Conservation (phyloP, 2,113 vertebrate species). For the Odocoileus hemionus region DNA sequence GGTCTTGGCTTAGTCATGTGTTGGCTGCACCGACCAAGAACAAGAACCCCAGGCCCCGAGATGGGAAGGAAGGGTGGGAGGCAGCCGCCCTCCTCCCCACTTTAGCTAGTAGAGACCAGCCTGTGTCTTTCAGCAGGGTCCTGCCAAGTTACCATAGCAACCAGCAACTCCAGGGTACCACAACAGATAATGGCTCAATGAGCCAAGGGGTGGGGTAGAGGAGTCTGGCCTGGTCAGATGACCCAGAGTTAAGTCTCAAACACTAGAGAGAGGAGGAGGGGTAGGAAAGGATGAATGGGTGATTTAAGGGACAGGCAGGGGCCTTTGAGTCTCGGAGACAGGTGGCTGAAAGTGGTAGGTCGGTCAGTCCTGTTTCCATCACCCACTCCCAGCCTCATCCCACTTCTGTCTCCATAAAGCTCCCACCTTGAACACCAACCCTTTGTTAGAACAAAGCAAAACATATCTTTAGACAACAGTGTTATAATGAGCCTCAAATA, state of each 20-base stretch:
- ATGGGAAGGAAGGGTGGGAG: neutral
- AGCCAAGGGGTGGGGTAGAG: conserved; percentile 10
- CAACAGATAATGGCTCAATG: neutral
- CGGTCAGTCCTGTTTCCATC: neutral
- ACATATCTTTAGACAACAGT: conserved; percentile 90
- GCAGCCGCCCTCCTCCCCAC: neutral
- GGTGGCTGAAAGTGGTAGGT: neutral
- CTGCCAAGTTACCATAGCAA: conserved; percentile 49
- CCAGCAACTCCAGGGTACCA: conserved; percentile 52
- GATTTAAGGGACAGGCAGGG: neutral
- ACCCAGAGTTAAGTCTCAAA: conserved; percentile 20
- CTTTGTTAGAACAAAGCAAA: conserved; percentile 80
- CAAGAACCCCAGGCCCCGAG: neutral
- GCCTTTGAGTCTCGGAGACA: neutral
- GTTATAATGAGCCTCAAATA: conserved; percentile 92
- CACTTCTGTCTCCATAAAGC: conserved; percentile 83
- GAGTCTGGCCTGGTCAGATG: neutral
- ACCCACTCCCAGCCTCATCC: neutral
- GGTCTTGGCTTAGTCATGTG: neutral
- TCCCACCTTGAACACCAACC: conserved; percentile 85
- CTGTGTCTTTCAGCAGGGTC: conserved; percentile 31
- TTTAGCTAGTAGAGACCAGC: neutral
- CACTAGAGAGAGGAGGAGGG: neutral
- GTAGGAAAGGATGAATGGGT: neutral
- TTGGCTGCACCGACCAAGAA: neutral